Evolutionary conservation across 2,888 invertebrate genomes (phyloP), one percentile per base, ranked within the genome.

Genomic region (Pseudolycoriella hygida): DNA sequence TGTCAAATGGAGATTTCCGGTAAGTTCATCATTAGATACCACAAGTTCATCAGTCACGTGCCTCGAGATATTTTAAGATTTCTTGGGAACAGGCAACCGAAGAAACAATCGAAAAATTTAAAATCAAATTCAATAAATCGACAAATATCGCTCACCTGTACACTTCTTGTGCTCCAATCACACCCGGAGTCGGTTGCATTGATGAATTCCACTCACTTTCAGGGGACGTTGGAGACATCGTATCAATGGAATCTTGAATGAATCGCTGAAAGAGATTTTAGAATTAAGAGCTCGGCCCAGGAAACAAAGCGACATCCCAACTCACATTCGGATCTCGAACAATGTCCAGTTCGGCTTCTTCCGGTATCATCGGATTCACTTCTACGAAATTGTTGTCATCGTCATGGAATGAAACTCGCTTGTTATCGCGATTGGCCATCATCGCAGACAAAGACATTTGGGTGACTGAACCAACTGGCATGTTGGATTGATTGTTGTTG

Each of bases 81-180:
- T n/a, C n/a, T n/a, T n/a, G n/a, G n/a, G n/a, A n/a, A n/a, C n/a
- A n/a, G n/a, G n/a, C n/a, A n/a, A n/a, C n/a, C n/a, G n/a, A n/a
- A n/a, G n/a, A n/a, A n/a, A n/a, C n/a, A n/a, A n/a, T n/a, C n/a
- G n/a, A n/a, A n/a, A n/a, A n/a, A n/a, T n/a, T n/a, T n/a, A n/a
- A n/a, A n/a, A n/a, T n/a, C n/a, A n/a, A n/a, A n/a, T n/a, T n/a
- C n/a, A n/a, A n/a, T n/a, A n/a, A n/a, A n/a, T n/a, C n/a, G n/a
- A n/a, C n/a, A n/a, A n/a, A n/a, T n/a, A n/a, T n/a, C n/a, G 4
- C 60, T 59, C 59, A 83, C 83, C 80, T 77, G 69, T 97, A 97
- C 45, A 97, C 88, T 70, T 97, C 97, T 70, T 97, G 96, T 48
- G 94, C 87, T 53, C 98, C 97, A 60, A 97, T 93, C 46, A 97